phyloP scores from a whole-genome alignment of 2,797 vertebrate genomes.

The Vultur gryphus region DNA sequence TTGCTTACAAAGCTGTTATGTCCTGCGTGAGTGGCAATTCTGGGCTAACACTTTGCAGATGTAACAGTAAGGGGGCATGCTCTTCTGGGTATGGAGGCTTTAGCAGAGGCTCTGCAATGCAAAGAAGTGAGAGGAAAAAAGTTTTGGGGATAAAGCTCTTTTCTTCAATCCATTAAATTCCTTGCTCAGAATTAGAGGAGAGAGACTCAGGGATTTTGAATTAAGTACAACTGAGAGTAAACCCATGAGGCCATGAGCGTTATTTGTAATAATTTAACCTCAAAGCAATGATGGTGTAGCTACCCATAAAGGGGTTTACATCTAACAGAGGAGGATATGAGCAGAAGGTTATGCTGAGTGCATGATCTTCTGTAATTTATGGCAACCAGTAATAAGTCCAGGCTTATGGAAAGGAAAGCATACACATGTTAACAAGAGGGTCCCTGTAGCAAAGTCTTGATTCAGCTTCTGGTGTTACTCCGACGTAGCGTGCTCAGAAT shows the following conservation, averaged over 20 bases:
- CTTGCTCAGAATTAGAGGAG: not conserved
- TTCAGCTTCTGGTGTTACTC: not conserved
- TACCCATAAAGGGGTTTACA: not conserved
- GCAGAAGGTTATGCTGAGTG: not conserved
- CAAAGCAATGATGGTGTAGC: not conserved
- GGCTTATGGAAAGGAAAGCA: not conserved
- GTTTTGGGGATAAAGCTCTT: not conserved
- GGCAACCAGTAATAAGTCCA: not conserved
- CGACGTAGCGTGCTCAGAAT: not conserved
- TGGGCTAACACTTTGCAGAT: not conserved
- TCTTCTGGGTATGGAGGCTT: not conserved
- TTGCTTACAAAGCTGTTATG: not conserved
- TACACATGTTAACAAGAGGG: not conserved
- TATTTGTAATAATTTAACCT: not conserved
- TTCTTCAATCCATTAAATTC: not conserved
- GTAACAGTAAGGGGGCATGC: not conserved
- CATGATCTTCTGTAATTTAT: slow-evolving; percentile 16
- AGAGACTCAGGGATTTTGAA: not conserved
- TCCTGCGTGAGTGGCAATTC: not conserved
- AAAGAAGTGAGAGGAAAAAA: not conserved
- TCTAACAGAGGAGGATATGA: not conserved
- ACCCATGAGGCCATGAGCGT: not conserved
- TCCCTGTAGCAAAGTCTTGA: not conserved
- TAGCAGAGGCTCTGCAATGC: not conserved
- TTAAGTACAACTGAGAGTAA: not conserved